Base-by-base conservation (phyloP, 2,113 vertebrate species). In the Chamaetylas fuelleborni region DNA sequence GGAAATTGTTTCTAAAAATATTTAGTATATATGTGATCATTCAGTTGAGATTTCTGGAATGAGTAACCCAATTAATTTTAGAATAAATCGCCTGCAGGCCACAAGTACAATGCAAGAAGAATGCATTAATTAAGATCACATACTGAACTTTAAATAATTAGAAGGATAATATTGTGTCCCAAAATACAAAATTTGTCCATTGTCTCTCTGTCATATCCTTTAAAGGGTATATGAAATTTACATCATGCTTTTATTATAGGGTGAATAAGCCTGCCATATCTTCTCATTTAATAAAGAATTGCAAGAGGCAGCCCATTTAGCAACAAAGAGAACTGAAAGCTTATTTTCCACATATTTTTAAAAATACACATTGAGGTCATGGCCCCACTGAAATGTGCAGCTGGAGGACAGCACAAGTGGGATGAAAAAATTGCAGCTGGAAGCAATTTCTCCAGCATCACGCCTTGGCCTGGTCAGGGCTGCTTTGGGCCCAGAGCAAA, bases 341-440 rank as follows among this genome's bases (percentile, higher is more conserved):
- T 86, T 86, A 51, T 90, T 88, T 90, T 83, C 62, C 50, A 70
- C 88, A 38, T 94, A 72, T 43, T 90, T 94, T 88, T 47, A 14
- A 22, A 72, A 71, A 56, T 40, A 67, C 36, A 50, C 43, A 72
- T 58, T 25, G 29, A 95, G 83, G 86, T 80, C 12, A 1, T 70
- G 82, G 57, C 71, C 74, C 31, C 38, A 18, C 16, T 77, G 78
- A 94, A 76, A 90, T 60, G 36, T 81, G 72, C 86, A 94, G 91
- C 91, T 90, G 91, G 84, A 79, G 57, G 26, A 81, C 15, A 85
- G 8, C 17, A 40, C 0, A 8, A 69, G 61, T 47, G 48, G 92
- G 70, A 94, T 73, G 90, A 4, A 51, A 54, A 66, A 86, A 25
- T 10, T 78, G 48, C 86, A 94, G 47, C 83, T 91, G 72, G 60